Conservation (phyloP, 2,888 invertebrate genomes). For the Synanthedon andrenaeformis region DNA sequence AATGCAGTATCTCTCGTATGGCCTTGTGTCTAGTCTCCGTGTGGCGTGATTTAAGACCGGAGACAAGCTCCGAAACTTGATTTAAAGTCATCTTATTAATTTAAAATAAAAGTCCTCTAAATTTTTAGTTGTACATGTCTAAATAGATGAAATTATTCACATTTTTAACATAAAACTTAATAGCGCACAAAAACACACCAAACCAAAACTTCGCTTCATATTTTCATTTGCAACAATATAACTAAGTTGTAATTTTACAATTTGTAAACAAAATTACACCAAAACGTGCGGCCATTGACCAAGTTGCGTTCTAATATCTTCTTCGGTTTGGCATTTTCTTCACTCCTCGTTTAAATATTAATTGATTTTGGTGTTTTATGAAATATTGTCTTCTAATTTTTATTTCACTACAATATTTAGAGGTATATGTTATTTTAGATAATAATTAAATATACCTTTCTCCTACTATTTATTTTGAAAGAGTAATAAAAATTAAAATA, state of each 20-base stretch:
- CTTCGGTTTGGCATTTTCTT: too few species aligned
- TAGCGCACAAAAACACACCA: too few species aligned
- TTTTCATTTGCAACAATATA: background rate
- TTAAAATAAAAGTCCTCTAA: too few species aligned
- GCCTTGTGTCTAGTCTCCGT: slow-evolving; percentile 86
- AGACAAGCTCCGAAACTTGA: slow-evolving; percentile 81
- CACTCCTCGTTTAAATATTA: too few species aligned
- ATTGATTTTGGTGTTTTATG: too few species aligned
- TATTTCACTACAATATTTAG: too few species aligned
- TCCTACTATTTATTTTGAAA: too few species aligned
- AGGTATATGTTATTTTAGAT: too few species aligned
- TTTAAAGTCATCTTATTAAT: slow-evolving; percentile 28
- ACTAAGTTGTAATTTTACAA: slow-evolving; percentile 5
- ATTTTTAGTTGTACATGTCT: too few species aligned
- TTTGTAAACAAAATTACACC: slow-evolving; percentile 34
- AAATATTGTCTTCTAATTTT: too few species aligned
- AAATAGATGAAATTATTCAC: background rate
- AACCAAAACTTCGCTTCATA: background rate
- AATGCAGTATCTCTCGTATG: slow-evolving; percentile 87
- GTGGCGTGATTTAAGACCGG: slow-evolving; percentile 88
- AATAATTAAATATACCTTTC: too few species aligned
- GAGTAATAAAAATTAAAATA: too few species aligned
- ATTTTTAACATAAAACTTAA: background rate
- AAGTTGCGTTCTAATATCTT: slow-evolving; percentile 13
- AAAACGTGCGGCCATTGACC: slow-evolving; percentile 42